Conservation (phyloP, 2,797 vertebrate genomes). For the Uromys caudimaculatus region DNA sequence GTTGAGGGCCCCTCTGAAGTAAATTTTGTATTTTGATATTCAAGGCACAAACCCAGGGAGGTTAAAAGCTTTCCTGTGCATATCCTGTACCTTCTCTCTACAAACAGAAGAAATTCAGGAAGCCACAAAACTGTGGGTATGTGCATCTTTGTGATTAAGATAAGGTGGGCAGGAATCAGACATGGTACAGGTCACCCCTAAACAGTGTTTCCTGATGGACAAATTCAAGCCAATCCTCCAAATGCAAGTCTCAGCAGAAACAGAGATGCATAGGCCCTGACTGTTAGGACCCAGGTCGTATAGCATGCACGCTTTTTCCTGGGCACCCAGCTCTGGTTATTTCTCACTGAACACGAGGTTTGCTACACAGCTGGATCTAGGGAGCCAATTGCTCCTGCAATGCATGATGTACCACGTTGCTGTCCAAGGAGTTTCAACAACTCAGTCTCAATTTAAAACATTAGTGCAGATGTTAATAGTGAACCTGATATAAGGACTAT, state of each 20-base stretch:
- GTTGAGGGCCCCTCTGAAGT: constrained; percentile 41
- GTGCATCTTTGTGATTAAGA: not conserved
- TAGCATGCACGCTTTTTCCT: not conserved
- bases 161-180: not conserved
- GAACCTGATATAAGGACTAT: not conserved
- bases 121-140: not conserved
- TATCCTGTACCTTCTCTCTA: not conserved
- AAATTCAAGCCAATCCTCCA: not conserved
- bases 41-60: not conserved
- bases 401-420: not conserved
- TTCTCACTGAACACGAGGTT: not conserved
- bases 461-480: not conserved
- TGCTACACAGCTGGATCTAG: not conserved
- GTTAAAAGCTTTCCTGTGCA: not conserved
- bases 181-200: not conserved
- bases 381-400: not conserved
- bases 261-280: no score
- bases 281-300: not conserved
- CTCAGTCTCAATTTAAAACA: not conserved
- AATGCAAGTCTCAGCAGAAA: not conserved
- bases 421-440: not conserved
- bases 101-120: not conserved
- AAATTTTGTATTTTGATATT: constrained; percentile 62
- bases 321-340: not conserved
- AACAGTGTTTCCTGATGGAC: not conserved